phyloP scores from a whole-genome alignment of 2,113 vertebrate genomes.

The Procavia capensis region DNA sequence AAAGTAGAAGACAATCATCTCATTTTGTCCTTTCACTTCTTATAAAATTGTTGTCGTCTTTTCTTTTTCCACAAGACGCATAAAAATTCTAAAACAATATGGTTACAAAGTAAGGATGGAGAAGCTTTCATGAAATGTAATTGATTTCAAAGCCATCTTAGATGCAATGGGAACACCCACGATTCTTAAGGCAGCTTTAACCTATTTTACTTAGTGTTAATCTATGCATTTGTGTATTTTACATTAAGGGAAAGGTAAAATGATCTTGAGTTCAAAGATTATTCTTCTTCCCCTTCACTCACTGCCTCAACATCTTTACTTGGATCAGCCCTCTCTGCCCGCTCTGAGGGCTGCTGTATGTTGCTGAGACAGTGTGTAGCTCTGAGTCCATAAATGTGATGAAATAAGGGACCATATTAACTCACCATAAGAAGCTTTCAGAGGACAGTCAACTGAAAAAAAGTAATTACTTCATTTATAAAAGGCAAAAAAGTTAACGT shows the following conservation, averaged over 20 bases:
- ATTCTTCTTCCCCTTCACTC: not conserved
- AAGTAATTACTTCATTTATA: conserved; percentile 41
- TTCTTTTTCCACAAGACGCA: not conserved
- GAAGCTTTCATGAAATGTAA: not conserved
- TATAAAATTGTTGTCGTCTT: not conserved
- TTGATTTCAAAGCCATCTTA: conserved; percentile 31
- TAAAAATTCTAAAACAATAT: conserved; percentile 9
- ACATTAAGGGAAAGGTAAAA: not conserved
- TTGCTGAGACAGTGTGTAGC: not conserved
- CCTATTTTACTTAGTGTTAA: conserved; percentile 23
- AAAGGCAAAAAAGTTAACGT: conserved; percentile 15
- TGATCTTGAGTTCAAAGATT: not conserved
- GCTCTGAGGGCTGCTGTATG: not conserved
- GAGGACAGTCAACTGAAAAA: conserved; percentile 8
- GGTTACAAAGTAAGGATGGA: conserved; percentile 21
- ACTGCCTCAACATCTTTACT: not conserved
- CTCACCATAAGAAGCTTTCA: not conserved
- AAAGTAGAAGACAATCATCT: not conserved
- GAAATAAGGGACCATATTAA: conserved; percentile 30
- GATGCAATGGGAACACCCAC: not conserved
- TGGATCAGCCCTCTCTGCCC: not conserved
- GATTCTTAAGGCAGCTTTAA: conserved; percentile 1
- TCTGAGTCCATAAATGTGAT: not conserved
- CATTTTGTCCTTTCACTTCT: not conserved
- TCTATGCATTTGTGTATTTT: conserved; percentile 34